phyloP scores from a whole-genome alignment of 2,888 invertebrate genomes.

The Diploptera punctata region DNA sequence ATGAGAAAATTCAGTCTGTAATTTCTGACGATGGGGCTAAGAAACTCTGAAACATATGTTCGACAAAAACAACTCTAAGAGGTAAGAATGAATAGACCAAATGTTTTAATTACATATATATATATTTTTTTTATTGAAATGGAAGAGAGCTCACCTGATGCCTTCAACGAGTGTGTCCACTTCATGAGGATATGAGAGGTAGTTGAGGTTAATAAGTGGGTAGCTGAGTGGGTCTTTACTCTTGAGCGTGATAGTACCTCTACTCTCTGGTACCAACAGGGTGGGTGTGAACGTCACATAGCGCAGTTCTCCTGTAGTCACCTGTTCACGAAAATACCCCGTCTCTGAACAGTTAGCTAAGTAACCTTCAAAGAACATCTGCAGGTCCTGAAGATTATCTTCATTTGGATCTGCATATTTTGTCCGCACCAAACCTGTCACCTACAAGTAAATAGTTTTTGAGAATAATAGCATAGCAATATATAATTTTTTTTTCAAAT shows the following conservation, averaged over 20 bases:
- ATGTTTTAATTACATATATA: no score
- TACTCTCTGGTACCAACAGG: slow-evolving; percentile 52
- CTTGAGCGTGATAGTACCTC: slow-evolving; percentile 55
- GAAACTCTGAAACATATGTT: no score
- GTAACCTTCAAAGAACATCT: slow-evolving; percentile 37
- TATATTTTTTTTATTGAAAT: no score
- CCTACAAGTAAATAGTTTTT: not conserved
- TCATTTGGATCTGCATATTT: not conserved
- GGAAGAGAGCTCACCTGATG: slow-evolving; percentile 13
- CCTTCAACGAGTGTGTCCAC: slow-evolving; percentile 17
- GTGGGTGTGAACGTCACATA: slow-evolving; percentile 13
- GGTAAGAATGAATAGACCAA: no score
- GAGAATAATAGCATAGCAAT: not conserved
- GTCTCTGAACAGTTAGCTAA: slow-evolving; percentile 30
- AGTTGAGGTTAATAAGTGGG: slow-evolving; percentile 33
- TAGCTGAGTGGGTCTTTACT: slow-evolving; percentile 2
- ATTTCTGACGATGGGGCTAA: no score
- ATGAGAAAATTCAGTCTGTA: no score
- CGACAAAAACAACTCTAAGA: no score
- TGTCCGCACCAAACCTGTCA: slow-evolving; percentile 22
- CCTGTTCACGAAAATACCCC: not conserved
- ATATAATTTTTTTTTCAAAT: no score
- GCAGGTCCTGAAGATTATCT: slow-evolving; percentile 31
- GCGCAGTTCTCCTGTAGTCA: not conserved
- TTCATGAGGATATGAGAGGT: slow-evolving; percentile 35